Conservation (phyloP, 2,797 vertebrate genomes). For the Ceryle rudis region DNA sequence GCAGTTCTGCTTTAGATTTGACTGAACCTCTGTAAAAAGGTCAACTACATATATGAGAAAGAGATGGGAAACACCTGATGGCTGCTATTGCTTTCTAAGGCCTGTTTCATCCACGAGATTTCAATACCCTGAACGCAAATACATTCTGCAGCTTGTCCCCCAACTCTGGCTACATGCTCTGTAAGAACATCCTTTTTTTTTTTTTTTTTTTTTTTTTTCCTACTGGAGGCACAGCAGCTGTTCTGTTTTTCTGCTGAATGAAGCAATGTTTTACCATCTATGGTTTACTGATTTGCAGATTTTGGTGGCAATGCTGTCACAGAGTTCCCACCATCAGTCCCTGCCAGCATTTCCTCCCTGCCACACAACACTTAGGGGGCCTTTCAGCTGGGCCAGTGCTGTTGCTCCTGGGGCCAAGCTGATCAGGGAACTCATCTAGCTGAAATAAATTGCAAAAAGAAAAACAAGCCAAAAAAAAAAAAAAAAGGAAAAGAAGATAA, state of each 20-base stretch:
- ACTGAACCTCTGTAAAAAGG: not conserved
- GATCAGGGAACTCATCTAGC: not conserved
- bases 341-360: not conserved
- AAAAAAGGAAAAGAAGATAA: not conserved
- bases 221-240: slow-evolving; percentile 33
- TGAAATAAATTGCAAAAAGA: not conserved
- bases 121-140: not conserved
- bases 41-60: not conserved
- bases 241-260: slow-evolving; percentile 35
- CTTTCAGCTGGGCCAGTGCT: not conserved
- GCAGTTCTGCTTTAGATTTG: slow-evolving; percentile 16
- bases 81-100: not conserved
- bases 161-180: not conserved
- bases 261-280: not conserved
- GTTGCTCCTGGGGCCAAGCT: not conserved
- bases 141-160: not conserved
- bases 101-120: not conserved
- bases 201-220: not conserved
- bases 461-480: not conserved
- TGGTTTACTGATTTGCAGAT: not conserved
- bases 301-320: not conserved
- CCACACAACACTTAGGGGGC: not conserved
- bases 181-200: not conserved
- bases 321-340: not conserved
- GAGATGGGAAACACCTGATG: not conserved